Evolutionary conservation across 2,888 invertebrate species (phyloP), one percentile per base, ranked within the genome.

Genomic region (Subacronicta megacephala): DNA sequence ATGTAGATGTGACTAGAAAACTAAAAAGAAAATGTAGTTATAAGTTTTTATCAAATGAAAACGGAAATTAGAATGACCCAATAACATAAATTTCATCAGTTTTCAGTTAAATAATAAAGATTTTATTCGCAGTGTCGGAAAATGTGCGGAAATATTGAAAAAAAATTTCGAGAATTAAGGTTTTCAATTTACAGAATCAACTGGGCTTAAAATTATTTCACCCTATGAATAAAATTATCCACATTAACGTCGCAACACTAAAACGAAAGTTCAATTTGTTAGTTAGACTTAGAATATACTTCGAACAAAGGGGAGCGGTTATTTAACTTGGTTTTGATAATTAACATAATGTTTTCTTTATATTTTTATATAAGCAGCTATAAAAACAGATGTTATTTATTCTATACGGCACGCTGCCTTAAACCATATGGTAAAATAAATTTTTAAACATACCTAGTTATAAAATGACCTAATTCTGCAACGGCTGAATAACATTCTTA

Each of bases 121-220:
- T n/a, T n/a, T n/a, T n/a, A n/a, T n/a, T n/a, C n/a, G 0, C 5
- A 7, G 18, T 3, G 7, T 12, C n/a, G 17, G 13, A 26, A 40
- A 35, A 44, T 15, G 0, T 6, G 4, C 9, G 7, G 16, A 40
- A n/a, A 57, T 31, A 9, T 10, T 7, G 5, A 5, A 23, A 10
- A 43, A 23, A 10, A 43, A 9, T 15, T 31, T 44, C 5, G 23
- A 42, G 9, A 29, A 9, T 35, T n/a, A 29, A 7, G 13, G 33
- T n/a, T 33, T 35, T 38, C 13, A 4, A 7, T 31, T 6, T 13
- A 5, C 15, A 3, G 6, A 44, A 38, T 44, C n/a, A 40, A 35
- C 7, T 43, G 17, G 15, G 20, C 15, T 40, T 35, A 10, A 10
- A 33, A 64, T 35, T 29, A 64, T 57, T 40, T 40, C 38, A 44